Conservation (phyloP, 2,113 vertebrate species). For the Brienomyrus longianalis region DNA sequence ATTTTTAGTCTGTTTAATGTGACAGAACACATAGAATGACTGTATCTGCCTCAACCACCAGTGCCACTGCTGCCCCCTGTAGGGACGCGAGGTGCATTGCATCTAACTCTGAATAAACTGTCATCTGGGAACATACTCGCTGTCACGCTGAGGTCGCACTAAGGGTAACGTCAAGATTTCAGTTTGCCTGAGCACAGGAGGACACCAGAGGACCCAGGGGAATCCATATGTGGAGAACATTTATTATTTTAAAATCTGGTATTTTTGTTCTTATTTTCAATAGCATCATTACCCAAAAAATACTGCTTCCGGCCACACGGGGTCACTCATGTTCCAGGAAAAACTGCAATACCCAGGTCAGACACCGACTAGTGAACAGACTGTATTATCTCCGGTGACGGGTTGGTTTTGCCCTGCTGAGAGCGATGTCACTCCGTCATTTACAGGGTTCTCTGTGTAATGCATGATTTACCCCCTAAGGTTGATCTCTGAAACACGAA, state of each 20-base stretch:
- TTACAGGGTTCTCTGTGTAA: background rate
- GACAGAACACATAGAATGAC: background rate
- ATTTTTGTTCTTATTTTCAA: background rate
- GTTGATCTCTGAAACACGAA: background rate
- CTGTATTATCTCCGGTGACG: background rate
- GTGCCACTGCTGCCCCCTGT: background rate
- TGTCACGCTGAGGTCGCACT: background rate
- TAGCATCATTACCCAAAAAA: background rate
- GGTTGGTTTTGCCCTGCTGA: background rate
- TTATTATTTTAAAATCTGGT: background rate
- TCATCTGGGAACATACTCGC: background rate
- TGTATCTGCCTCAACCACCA: background rate
- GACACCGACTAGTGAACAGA: background rate
- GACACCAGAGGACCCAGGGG: background rate
- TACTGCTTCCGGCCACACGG: background rate
- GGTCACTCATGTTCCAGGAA: background rate
- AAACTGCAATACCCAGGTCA: background rate
- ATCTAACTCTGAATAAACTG: background rate
- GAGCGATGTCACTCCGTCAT: background rate
- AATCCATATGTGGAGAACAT: background rate
- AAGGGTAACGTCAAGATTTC: background rate
- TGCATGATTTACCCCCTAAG: background rate
- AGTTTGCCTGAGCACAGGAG: background rate
- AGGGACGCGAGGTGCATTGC: background rate
- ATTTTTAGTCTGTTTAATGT: background rate